phyloP scores from a whole-genome alignment of 2,888 invertebrate species.

The Drosophila cognata region DNA sequence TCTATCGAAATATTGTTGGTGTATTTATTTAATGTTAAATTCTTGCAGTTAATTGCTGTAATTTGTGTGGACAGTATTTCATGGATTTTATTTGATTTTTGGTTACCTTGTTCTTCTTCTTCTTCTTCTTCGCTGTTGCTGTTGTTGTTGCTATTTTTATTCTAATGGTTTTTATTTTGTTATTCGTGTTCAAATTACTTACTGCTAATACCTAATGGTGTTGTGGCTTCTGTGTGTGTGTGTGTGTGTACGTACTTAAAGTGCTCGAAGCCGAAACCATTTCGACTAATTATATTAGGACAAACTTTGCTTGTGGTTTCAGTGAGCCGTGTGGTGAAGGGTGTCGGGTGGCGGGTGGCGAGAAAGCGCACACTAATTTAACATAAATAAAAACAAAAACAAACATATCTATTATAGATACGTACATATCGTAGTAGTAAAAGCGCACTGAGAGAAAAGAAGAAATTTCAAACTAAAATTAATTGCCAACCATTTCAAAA shows the following conservation, averaged over 20 bases:
- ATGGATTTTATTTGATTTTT: conserved; percentile 45
- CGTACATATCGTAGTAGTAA: not conserved
- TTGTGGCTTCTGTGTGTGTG: not conserved
- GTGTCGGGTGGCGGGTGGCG: not conserved
- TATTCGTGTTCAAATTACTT: conserved; percentile 12
- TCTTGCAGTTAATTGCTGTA: conserved; percentile 53
- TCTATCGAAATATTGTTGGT: not conserved
- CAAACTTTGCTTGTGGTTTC: conserved; percentile 46
- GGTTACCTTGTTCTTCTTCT: conserved; percentile 4
- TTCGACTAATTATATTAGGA: conserved; percentile 48
- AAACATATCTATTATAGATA: not conserved
- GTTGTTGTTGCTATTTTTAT: conserved; percentile 6
- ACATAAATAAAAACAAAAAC: not conserved
- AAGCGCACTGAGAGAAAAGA: not conserved
- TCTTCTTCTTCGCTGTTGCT: conserved; percentile 9
- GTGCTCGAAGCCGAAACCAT: conserved; percentile 24
- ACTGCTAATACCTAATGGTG: conserved; percentile 2
- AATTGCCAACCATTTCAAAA: not conserved
- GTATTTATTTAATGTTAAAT: not conserved
- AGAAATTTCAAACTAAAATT: not conserved
- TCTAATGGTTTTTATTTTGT: conserved; percentile 16
- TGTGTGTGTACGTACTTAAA: conserved; percentile 11
- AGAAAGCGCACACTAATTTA: not conserved
- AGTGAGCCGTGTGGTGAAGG: conserved; percentile 17
- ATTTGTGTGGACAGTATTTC: conserved; percentile 66